Evolutionary conservation across 1,140 invertebrate species (phyloP).

Genomic region (Brachionus calyciflorus): DNA sequence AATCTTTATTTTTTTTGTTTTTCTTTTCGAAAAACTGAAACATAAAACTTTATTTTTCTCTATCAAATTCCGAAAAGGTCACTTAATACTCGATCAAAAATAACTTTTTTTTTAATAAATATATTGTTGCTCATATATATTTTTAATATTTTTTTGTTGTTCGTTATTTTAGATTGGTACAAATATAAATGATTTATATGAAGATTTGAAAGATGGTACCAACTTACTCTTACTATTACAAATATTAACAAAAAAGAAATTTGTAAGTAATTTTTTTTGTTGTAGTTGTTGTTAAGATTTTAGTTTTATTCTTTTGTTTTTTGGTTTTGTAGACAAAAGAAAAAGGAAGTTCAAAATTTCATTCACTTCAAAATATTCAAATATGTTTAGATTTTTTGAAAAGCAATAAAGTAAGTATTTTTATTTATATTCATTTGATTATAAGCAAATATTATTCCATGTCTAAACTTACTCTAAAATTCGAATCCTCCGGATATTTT

Average conservation of each 20-base stretch:
- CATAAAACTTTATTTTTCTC: too few species aligned
- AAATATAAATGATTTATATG: slow-evolving; percentile 25
- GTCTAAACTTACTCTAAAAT: too few species aligned
- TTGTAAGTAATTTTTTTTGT: slow-evolving; percentile 9
- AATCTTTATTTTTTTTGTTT: not conserved
- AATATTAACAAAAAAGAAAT: slow-evolving; percentile 39
- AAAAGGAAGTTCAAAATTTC: slow-evolving; percentile 41
- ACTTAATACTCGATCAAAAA: too few species aligned
- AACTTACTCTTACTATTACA: not conserved
- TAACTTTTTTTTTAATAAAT: too few species aligned
- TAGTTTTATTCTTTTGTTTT: not conserved
- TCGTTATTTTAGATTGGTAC: not conserved
- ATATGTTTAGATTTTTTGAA: slow-evolving; percentile 33
- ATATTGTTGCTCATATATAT: not conserved
- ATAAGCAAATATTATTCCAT: too few species aligned
- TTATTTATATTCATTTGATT: too few species aligned
- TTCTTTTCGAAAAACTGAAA: too few species aligned
- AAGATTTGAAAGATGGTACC: slow-evolving; percentile 26
- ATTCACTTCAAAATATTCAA: slow-evolving; percentile 37
- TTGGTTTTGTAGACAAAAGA: not conserved
- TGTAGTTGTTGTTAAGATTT: not conserved
- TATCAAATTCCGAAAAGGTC: too few species aligned
- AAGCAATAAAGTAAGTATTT: not conserved
- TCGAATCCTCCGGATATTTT: too few species aligned
- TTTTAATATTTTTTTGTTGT: too few species aligned